Percentiles rank a stretch among this genome's conserved stretches.
Conservation (phyloP, 1,140 invertebrate genomes). For the Polypedilum vanderplanki region DNA sequence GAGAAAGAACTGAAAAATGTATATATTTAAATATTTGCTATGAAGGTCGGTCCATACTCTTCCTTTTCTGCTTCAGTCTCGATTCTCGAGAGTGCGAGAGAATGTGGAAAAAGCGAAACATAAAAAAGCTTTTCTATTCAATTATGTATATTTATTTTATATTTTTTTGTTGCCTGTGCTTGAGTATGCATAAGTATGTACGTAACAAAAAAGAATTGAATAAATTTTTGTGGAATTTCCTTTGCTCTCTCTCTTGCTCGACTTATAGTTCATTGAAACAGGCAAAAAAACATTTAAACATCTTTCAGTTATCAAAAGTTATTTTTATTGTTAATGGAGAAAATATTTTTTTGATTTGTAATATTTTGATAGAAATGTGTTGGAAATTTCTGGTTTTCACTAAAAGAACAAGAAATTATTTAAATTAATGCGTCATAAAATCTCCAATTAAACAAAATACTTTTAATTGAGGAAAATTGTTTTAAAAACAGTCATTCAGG, state of each 20-base stretch:
- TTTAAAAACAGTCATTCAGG: too few species aligned
- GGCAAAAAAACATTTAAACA: not conserved
- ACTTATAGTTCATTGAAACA: too few species aligned
- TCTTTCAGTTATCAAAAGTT: not conserved
- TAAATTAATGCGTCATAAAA: too few species aligned
- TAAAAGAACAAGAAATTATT: too few species aligned
- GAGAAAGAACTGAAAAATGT: not conserved
- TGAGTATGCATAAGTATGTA: not conserved
- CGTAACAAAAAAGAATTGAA: not conserved
- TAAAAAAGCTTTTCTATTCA: conserved; percentile 19
- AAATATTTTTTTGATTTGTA: too few species aligned
- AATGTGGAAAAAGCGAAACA: not conserved
- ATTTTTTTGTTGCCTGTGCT: not conserved
- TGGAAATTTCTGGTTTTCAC: too few species aligned
- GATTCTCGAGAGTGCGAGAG: not conserved
- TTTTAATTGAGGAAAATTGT: too few species aligned
- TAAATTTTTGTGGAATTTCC: too few species aligned
- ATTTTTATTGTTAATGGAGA: too few species aligned
- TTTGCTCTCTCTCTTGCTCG: too few species aligned
- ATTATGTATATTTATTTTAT: conserved; percentile 20
- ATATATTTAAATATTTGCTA: conserved; percentile 8
- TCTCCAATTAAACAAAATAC: too few species aligned
- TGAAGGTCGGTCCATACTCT: not conserved
- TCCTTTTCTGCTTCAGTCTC: not conserved
- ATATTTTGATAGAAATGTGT: too few species aligned